Conservation (phyloP, 92 coral and sea anemone genomes). For the Epizoanthus fatuus region DNA sequence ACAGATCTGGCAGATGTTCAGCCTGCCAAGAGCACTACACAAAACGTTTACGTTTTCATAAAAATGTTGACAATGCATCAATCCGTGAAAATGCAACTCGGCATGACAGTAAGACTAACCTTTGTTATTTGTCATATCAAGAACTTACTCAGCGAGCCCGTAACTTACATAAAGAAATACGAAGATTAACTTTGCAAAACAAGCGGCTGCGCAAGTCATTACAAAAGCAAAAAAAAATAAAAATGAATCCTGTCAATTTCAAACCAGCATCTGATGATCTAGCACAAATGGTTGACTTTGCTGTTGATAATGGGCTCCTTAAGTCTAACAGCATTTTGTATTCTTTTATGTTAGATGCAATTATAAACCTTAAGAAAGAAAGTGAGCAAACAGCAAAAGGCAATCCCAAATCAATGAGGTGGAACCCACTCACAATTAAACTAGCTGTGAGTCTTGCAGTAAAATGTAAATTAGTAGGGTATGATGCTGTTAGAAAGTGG, state of each 20-base stretch:
- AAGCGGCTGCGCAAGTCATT: neutral
- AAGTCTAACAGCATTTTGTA: neutral
- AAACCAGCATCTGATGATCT: slow-evolving; percentile 13
- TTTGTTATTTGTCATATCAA: neutral
- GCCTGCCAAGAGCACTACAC: neutral
- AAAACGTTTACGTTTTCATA: neutral
- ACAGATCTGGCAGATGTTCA: neutral
- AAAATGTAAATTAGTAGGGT: slow-evolving; percentile 56
- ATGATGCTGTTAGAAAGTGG: slow-evolving; percentile 54
- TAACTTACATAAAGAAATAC: too few species aligned
- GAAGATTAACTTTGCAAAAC: neutral
- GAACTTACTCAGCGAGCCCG: neutral
- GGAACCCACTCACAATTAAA: neutral
- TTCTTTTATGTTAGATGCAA: slow-evolving; percentile 29
- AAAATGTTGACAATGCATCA: too few species aligned
- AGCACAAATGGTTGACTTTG: slow-evolving; percentile 9
- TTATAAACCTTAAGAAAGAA: neutral
- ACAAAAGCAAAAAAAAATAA: neutral
- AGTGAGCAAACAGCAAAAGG: neutral
- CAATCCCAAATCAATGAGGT: too few species aligned
- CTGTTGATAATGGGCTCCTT: neutral
- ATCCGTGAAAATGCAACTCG: too few species aligned
- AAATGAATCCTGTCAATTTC: neutral
- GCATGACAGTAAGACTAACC: neutral
- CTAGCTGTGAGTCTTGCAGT: slow-evolving; percentile 44